Conservation (phyloP, 2,113 vertebrate species). For the Otus sunia region DNA sequence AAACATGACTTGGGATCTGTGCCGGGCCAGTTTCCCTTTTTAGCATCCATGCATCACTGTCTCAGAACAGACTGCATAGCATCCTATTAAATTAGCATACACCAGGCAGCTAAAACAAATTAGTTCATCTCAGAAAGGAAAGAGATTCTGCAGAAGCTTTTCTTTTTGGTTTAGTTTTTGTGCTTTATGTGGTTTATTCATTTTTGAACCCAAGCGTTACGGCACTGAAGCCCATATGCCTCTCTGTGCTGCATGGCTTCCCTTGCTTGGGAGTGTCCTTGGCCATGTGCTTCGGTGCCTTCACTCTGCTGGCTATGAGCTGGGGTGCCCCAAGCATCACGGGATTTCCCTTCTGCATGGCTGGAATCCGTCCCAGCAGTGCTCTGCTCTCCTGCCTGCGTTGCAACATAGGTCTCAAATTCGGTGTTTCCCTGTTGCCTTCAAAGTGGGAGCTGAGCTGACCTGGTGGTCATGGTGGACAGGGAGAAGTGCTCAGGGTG, state of each 20-base stretch:
- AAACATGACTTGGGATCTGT: background rate
- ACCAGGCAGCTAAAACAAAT: slow-evolving; percentile 34
- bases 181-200: background rate
- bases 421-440: background rate
- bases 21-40: slow-evolving; percentile 7
- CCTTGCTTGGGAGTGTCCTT: background rate
- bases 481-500: background rate
- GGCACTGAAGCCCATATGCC: background rate
- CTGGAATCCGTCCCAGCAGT: background rate
- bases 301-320: background rate
- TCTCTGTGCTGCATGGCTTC: background rate
- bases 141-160: background rate
- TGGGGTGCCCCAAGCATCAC: background rate
- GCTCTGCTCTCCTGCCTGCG: background rate
- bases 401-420: background rate
- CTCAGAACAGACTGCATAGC: slow-evolving; percentile 12
- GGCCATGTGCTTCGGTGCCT: background rate
- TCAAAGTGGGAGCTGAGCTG: background rate
- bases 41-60: slow-evolving; percentile 46
- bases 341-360: background rate
- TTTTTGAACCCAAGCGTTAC: background rate
- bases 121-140: background rate
- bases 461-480: rapidly evolving
- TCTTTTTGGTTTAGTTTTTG: background rate
- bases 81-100: slow-evolving; percentile 41